Evolutionary conservation across 1,140 invertebrate genomes (phyloP).

Genomic region (Dinothrombium tinctorium): DNA sequence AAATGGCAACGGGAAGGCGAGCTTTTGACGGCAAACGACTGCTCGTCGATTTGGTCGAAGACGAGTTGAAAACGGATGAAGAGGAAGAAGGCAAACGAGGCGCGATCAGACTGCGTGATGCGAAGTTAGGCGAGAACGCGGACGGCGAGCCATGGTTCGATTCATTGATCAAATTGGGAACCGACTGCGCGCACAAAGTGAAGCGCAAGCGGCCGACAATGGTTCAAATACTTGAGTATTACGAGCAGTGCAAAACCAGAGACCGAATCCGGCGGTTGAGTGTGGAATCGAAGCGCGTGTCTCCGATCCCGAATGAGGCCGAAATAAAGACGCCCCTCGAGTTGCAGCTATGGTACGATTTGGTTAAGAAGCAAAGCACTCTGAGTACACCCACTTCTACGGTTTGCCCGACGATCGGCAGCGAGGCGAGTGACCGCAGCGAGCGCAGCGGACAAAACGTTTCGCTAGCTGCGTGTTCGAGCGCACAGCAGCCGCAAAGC

Average conservation of each 20-base stretch:
- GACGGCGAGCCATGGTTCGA: constrained; percentile 28
- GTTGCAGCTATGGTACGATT: constrained; percentile 12
- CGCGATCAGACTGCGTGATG: constrained; percentile 4
- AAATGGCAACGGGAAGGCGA: constrained; percentile 46
- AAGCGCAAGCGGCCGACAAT: constrained; percentile 37
- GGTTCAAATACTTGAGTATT: constrained; percentile 19
- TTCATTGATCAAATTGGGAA: constrained; percentile 30
- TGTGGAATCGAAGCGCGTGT: not conserved
- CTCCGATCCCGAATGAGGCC: not conserved
- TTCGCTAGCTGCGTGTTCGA: too few species aligned
- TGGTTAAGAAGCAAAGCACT: too few species aligned
- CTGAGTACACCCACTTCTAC: too few species aligned
- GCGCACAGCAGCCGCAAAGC: too few species aligned
- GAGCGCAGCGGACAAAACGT: too few species aligned
- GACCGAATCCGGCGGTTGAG: constrained; percentile 6
- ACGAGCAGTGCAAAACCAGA: constrained; percentile 5
- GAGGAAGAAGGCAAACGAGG: not conserved
- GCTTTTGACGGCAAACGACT: constrained; percentile 31
- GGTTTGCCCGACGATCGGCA: too few species aligned
- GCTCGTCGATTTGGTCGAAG: constrained; percentile 10
- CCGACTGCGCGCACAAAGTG: constrained; percentile 27
- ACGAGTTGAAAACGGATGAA: constrained; percentile 4
- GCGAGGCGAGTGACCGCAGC: too few species aligned
- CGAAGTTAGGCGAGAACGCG: constrained; percentile 20
- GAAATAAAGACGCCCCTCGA: constrained; percentile 10